Evolutionary conservation across 2,113 vertebrate species (phyloP), one percentile per base, ranked within the genome.

Genomic region (Vireo altiloquus): DNA sequence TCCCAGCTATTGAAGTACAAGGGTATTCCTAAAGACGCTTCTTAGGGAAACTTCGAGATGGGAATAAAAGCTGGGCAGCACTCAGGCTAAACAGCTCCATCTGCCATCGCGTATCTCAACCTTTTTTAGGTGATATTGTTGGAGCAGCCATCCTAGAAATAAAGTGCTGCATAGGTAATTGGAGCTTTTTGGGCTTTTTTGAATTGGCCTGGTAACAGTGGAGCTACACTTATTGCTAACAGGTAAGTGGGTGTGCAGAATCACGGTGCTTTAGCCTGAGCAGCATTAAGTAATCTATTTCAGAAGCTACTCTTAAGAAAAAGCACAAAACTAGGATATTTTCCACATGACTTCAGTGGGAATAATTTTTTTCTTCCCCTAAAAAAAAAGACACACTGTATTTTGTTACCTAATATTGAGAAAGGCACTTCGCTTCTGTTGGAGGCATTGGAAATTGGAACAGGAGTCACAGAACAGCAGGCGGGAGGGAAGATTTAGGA

Each of bases 401-500:
- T 83, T 92, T 90, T 65, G 7, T 57, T 80, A 12, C 17, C 46
- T 42, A 33, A 35, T 59, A 47, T 7, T 0, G 0, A 57, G 75
- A 64, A 77, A 87, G 6, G 3, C 5, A 28, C 28, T 88, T 86
- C 6, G 5, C 6, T 70, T 93, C 37, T 70, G 19, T 66, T 66
- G 46, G 30, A 59, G 20, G 18, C 25, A 15, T 3, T 54, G 52
- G 49, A 81, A 84, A 6, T 46, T 70, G 56, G 24, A 66, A 25
- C 6, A 52, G 20, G 82, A 81, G 13, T 56, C 25, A 40, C 33
- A 35, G 42, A 39, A 66, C 27, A 39, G 19, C 3, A 19, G 7
- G 4, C 0, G 0, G 31, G 81, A 68, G 5, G 31, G 12, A 71
- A n/a, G 2, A 15, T 50, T 75, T 59, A 31, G 21, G 39, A 49